Evolutionary conservation across 2,888 invertebrate genomes (phyloP).

Genomic region (Microplitis manilae): DNA sequence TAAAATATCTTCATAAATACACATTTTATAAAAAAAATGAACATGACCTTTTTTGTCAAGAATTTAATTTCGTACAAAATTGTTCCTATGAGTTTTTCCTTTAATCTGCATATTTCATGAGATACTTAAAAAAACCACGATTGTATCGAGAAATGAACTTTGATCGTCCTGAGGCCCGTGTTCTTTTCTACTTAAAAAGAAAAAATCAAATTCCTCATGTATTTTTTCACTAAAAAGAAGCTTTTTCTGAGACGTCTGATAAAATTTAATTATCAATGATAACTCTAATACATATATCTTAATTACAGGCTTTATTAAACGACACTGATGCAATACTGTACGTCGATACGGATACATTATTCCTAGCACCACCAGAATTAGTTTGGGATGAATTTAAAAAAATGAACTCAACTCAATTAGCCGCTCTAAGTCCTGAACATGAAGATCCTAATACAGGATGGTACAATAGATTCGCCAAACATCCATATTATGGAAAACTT

Average conservation of each 20-base stretch:
- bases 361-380: slow-evolving; percentile 86
- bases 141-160: no score
- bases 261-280: neutral
- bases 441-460: slow-evolving; percentile 94
- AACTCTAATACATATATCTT: neutral
- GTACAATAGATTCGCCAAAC: slow-evolving; percentile 96
- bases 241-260: neutral
- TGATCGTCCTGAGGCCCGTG: no score
- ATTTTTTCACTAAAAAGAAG: no score
- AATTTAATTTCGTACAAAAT: no score
- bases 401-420: slow-evolving; percentile 90
- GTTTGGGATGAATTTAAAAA: slow-evolving; percentile 86
- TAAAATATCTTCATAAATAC: no score
- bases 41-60: no score
- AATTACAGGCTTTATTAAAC: slow-evolving; percentile 81
- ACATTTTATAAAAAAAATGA: no score
- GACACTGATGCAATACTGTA: slow-evolving; percentile 91
- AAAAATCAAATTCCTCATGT: no score
- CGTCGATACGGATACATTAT: slow-evolving; percentile 93
- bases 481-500: slow-evolving; percentile 92
- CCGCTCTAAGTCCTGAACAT: slow-evolving; percentile 90
- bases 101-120: no score
- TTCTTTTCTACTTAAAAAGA: no score
- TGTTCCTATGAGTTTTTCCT: no score
- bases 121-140: no score